A percentile compares a stretch with the other conserved stretches of the same genome.
These are phyloP conservation scores for Salmo trutta DNA, from an alignment of 2,797 vertebrate genomes.

Conservation along the genomic window DNA sequence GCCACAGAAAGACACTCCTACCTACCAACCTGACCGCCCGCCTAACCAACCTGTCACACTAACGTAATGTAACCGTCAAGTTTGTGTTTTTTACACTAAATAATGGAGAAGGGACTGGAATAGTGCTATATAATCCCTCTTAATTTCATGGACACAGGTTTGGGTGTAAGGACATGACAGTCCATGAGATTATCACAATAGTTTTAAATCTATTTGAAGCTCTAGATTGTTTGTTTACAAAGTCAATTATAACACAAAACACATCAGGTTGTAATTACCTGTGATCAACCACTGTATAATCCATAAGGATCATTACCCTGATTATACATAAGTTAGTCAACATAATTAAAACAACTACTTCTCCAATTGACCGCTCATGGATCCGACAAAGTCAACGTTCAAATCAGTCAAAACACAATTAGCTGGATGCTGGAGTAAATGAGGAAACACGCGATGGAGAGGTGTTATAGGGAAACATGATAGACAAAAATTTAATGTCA, in stretches of 20 bases:
- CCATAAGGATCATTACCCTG: background rate
- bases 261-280: background rate
- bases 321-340: background rate
- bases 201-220: background rate
- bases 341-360: slow-evolving; percentile 1
- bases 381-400: background rate
- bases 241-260: background rate
- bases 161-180: background rate
- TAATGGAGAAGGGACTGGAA: too few relatives aligned
- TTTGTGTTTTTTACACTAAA: background rate
- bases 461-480: background rate
- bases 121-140: too few relatives aligned
- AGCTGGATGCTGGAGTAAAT: background rate
- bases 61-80: background rate
- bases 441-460: background rate
- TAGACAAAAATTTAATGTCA: background rate
- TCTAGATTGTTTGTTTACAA: background rate
- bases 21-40: background rate
- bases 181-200: background rate
- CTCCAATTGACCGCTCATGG: too few relatives aligned
- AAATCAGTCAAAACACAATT: background rate
- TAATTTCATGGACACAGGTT: background rate
- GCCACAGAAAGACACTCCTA: slow-evolving; percentile 34
- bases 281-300: background rate
- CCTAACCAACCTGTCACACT: background rate